A percentile compares a stretch with the other conserved stretches of the same genome.
phyloP scores from a whole-genome alignment of 2,113 vertebrate genomes.

The Paradisaea rubra region DNA sequence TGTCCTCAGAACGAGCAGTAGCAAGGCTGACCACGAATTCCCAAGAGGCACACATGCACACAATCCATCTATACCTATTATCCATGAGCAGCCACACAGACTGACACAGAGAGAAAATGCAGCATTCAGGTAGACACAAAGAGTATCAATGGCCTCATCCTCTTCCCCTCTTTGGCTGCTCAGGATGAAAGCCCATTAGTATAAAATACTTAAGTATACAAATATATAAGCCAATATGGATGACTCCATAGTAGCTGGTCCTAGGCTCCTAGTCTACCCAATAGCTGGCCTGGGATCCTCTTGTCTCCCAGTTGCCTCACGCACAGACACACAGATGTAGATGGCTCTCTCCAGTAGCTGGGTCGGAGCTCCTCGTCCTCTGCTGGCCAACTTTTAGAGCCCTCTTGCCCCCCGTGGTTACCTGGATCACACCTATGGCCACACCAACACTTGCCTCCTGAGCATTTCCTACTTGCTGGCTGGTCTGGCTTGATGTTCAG shows the following conservation, averaged over 20 bases:
- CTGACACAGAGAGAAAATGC: neutral
- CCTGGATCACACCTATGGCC: neutral
- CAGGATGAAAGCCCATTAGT: neutral
- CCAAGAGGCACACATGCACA: neutral
- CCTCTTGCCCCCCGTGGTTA: rapidly evolving
- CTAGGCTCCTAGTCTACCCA: neutral
- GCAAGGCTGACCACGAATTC: neutral
- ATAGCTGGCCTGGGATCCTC: neutral
- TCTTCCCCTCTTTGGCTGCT: neutral
- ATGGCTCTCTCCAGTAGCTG: neutral
- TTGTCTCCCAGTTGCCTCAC: neutral
- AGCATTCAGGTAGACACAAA: neutral
- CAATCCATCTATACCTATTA: no score
- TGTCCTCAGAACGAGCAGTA: neutral
- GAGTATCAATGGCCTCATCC: neutral
- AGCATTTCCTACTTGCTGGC: neutral
- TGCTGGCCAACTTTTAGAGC: neutral
- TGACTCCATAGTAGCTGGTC: neutral
- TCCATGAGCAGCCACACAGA: neutral
- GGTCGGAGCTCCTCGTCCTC: neutral
- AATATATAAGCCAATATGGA: neutral
- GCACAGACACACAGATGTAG: neutral
- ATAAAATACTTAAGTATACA: neutral
- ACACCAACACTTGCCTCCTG: neutral
- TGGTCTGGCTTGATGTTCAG: neutral